phyloP scores from a whole-genome alignment of 2,113 vertebrate genomes.

The Cynoglossus semilaevis region DNA sequence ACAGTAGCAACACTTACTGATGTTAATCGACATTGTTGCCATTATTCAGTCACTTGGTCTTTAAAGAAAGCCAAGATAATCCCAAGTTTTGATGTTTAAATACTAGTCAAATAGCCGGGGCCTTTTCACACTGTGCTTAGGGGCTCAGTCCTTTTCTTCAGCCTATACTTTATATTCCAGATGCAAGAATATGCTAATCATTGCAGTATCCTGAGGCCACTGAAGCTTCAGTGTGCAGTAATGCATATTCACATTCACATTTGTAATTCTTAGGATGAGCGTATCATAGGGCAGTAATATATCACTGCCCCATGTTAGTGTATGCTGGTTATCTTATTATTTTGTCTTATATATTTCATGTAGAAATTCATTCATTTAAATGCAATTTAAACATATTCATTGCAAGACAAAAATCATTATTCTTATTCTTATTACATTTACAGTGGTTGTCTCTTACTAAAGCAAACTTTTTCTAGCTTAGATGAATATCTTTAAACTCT shows the following conservation, averaged over 20 bases:
- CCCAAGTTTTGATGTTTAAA: too few relatives aligned
- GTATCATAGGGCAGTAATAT: neutral
- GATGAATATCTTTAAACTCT: neutral
- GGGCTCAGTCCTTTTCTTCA: conserved; percentile 14
- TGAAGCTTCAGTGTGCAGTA: conserved; percentile 24
- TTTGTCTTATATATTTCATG: neutral
- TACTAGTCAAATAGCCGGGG: neutral
- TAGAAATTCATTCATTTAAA: neutral
- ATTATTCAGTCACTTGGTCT: neutral
- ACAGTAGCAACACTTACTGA: too few relatives aligned
- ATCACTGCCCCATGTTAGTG: neutral
- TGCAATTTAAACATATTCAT: too few relatives aligned
- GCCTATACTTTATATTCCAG: conserved; percentile 48
- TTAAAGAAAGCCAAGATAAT: neutral
- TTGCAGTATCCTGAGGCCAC: conserved; percentile 48
- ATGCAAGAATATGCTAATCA: conserved; percentile 63
- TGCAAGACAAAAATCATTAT: too few relatives aligned
- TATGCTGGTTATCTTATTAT: neutral
- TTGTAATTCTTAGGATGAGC: conserved; percentile 13
- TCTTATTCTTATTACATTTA: too few relatives aligned
- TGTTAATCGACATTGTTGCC: too few relatives aligned
- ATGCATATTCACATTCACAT: conserved; percentile 22
- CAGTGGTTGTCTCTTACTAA: too few relatives aligned
- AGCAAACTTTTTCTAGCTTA: too few relatives aligned
- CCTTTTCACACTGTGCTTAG: conserved; percentile 8